A percentile compares a stretch with the other conserved stretches of the same genome.
phyloP scores from a whole-genome alignment of 2,113 vertebrate genomes.

The Phyllopteryx taeniolatus region DNA sequence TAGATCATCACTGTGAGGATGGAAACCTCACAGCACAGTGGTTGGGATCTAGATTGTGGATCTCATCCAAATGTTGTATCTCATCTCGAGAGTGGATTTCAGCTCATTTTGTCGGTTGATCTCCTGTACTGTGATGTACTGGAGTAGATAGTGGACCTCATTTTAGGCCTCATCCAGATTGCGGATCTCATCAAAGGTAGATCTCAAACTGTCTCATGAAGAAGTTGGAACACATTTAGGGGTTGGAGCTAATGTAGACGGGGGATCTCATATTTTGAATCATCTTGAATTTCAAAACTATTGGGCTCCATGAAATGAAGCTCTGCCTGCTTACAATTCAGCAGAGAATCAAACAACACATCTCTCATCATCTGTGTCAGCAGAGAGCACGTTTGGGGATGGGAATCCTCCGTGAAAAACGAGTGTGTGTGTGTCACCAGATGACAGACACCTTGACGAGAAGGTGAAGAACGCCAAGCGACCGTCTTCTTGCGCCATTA shows the following conservation, averaged over 20 bases:
- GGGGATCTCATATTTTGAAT: not conserved
- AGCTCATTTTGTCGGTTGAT: no score
- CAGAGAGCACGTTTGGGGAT: conserved; percentile 24
- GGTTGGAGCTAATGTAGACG: not conserved
- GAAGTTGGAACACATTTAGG: no score
- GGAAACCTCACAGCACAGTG: no score
- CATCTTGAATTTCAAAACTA: not conserved
- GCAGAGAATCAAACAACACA: conserved; percentile 19
- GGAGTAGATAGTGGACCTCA: not conserved
- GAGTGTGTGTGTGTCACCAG: not conserved
- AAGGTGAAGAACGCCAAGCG: not conserved
- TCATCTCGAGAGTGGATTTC: no score
- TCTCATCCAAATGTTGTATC: no score
- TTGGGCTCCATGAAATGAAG: not conserved
- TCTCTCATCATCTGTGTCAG: conserved; percentile 51
- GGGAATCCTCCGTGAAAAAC: conserved; percentile 23
- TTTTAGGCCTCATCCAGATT: not conserved
- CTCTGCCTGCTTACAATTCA: conserved; percentile 59
- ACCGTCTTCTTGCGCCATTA: not conserved
- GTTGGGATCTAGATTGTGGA: no score
- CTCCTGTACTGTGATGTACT: no score
- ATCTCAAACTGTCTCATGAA: no score
- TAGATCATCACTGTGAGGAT: no score
- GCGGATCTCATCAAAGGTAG: not conserved
- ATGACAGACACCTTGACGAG: not conserved